Percentiles rank a stretch among this genome's conserved stretches.
Conservation (phyloP, 2,113 vertebrate genomes). For the Seriola quinqueradiata region DNA sequence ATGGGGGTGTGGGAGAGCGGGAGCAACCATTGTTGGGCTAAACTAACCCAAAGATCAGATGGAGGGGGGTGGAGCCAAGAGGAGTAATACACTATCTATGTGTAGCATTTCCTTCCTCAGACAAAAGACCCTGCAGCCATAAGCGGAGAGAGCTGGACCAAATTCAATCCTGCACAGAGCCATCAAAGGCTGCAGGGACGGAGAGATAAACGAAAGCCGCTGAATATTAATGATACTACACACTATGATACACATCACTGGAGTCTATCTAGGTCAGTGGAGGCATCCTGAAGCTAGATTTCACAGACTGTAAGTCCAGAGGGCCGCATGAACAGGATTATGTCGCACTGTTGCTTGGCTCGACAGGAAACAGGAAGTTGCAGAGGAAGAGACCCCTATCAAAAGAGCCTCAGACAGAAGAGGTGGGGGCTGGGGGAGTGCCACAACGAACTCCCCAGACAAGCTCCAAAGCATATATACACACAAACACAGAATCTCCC, state of each 20-base stretch:
- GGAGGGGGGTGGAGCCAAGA: not conserved
- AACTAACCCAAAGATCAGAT: constrained; percentile 58
- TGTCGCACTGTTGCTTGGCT: constrained; percentile 34
- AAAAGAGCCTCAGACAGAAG: constrained; percentile 49
- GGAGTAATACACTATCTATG: constrained; percentile 44
- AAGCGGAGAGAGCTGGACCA: constrained; percentile 24
- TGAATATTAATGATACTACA: constrained; percentile 12
- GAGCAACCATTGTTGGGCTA: constrained; percentile 67
- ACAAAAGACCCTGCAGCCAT: constrained; percentile 48
- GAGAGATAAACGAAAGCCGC: not conserved
- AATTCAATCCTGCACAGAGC: not conserved
- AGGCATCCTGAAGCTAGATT: constrained; percentile 19
- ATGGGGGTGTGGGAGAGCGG: constrained; percentile 39
- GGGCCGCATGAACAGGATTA: constrained; percentile 24
- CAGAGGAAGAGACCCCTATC: constrained; percentile 71
- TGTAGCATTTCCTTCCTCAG: constrained; percentile 54
- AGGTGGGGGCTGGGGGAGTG: constrained; percentile 29
- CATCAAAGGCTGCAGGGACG: not conserved
- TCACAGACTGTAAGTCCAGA: not conserved
- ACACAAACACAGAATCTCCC: constrained; percentile 46
- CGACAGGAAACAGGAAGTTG: constrained; percentile 78
- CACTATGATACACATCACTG: not conserved
- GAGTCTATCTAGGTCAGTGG: constrained; percentile 42
- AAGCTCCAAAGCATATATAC: constrained; percentile 33
- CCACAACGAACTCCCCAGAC: constrained; percentile 60